Evolutionary conservation across 2,113 vertebrate species (phyloP), one percentile per base, ranked within the genome.

Genomic region (Bubalus kerabau): DNA sequence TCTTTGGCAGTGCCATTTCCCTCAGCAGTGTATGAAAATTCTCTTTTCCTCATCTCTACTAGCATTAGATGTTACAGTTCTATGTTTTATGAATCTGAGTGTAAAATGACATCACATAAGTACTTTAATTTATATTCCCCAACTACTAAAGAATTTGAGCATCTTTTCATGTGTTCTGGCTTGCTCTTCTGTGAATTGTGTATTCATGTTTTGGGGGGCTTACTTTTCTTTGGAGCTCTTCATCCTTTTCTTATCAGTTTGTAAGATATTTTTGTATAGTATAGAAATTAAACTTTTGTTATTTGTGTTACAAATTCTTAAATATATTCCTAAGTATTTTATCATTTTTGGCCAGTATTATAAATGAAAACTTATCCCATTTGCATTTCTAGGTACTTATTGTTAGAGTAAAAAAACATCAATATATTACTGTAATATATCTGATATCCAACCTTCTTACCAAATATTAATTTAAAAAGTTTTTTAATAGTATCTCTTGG

Each of bases 301-400:
- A 64, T 92, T 89, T 92, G 32, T 43, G 32, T 87, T 90, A 52
- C 19, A 62, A 90, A n/a, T 86, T 90, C 32, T 83, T 87, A 91
- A 93, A 74, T 93, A 89, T 88, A 83, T 93, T 94, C 54, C 60
- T 96, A 89, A 94, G 82, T 96, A 62, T 92, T 59, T 94, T 93
- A 36, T 89, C 90, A 36, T 74, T 89, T 97, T 90, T 84, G 40
- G 9, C 13, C 52, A 85, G 16, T 43, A 71, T 62, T 94, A 48
- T 54, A 91, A 91, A 54, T 92, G 71, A 15, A 62, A 81, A 52
- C 2, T 86, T 87, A 91, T 12, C 26, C n/a, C 15, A 57, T 84
- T 87, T 94, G 26, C 71, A 91, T 94, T 93, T 94, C 36, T 92
- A 82, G 43, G 46, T 93, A 96, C 52, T 96, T 76, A 52, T 17